phyloP scores from a whole-genome alignment of 2,797 vertebrate genomes.

The Pipistrellus kuhlii region DNA sequence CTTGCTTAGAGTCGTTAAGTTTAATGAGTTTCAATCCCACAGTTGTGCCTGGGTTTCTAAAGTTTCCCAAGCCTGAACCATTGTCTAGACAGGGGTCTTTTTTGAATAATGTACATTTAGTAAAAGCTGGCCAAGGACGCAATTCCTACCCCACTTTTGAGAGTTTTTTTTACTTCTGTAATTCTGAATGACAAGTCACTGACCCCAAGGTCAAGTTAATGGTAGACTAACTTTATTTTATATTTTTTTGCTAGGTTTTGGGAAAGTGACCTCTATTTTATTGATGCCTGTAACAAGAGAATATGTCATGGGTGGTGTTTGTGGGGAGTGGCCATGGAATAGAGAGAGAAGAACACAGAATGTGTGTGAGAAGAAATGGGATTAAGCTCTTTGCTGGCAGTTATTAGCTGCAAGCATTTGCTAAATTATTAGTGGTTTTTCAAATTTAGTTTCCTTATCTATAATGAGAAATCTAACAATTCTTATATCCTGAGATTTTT shows the following conservation, averaged over 20 bases:
- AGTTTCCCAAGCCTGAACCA: neutral
- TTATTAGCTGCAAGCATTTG: neutral
- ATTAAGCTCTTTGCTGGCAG: neutral
- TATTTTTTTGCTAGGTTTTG: neutral
- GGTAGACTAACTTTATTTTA: neutral
- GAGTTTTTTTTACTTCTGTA: neutral
- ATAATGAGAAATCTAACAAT: constrained; percentile 15
- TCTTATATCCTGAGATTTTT: neutral
- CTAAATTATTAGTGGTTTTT: neutral
- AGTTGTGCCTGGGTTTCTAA: constrained; percentile 41
- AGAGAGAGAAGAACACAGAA: neutral
- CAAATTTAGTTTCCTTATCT: neutral
- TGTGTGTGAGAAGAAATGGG: neutral
- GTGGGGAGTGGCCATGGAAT: neutral
- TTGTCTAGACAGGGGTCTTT: neutral
- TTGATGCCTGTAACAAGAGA: neutral
- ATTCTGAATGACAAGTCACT: neutral
- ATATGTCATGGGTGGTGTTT: neutral
- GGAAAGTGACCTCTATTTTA: neutral
- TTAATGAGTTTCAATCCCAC: constrained; percentile 66
- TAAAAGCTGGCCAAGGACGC: neutral
- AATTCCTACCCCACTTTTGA: too few relatives aligned
- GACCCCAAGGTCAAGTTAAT: neutral
- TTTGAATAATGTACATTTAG: neutral
- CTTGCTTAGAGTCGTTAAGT: constrained; percentile 54